Base-by-base conservation (phyloP, 2,888 invertebrate genomes). In the Theretra japonica region DNA sequence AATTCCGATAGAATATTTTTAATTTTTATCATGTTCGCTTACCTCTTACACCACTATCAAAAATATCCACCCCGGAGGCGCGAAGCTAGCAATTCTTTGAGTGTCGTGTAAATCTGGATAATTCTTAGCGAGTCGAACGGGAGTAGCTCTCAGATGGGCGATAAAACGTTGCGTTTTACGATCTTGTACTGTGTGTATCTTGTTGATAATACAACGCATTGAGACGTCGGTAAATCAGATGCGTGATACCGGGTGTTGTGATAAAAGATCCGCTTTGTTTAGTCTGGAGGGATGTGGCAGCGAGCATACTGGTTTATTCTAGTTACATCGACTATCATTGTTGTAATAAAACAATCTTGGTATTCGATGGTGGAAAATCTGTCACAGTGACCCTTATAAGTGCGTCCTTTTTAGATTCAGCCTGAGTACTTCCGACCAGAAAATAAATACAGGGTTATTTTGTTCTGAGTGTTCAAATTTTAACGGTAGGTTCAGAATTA, bases 31-130 rank as follows among this genome's bases (percentile, higher is more conserved):
- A 41, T 41, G 4, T 65, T 17, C 65, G 65, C 65, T 65, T 48
- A 48, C 41, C 48, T 23, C 48, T 48, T 65, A 23, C 21, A 48
- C 65, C 48, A 6, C 3, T 48, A 2, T 23, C 48, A 48, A 58
- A 56, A 53, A 70, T 56, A 62, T 75, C 68, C 73, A 73, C 70
- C 76, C 74, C 76, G 73, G 62, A 77, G 77, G 77, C 76, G 68
- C 75, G 69, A 21, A 73, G 76, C 79, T 80, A 78, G 78, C 80
- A 82, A 75, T 77, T 80, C 82, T 82, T 76, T 70, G 58, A 76
- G 72, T 72, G 68, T 77, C 70, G 71, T 73, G 80, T 81, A 78
- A 81, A 78, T 80, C 79, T 77, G 75, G 75, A 73, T 74, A 74
- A 77, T 75, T 75, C 72, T 59, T 33, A 56, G 68, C 53, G 21